Percentiles rank a stretch among this genome's conserved stretches.
phyloP scores from a whole-genome alignment of 2,113 vertebrate genomes.

The Pycnonotus jocosus region DNA sequence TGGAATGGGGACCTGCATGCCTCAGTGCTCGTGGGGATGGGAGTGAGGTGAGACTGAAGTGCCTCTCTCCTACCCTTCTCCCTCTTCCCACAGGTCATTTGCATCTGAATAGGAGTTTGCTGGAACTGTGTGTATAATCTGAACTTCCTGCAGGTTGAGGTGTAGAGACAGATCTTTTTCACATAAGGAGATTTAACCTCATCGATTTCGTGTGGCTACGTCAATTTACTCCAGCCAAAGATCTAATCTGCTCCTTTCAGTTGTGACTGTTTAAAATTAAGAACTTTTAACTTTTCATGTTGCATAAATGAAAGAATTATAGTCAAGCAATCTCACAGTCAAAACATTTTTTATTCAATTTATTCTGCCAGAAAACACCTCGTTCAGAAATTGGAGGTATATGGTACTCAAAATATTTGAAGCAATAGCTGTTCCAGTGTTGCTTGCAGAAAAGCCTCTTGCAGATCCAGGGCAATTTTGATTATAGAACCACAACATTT shows the following conservation, averaged over 20 bases:
- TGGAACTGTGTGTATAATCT: not conserved
- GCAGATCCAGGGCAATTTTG: not conserved
- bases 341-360: not conserved
- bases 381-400: not conserved
- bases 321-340: not conserved
- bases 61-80: not conserved
- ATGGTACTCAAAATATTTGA: not conserved
- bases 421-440: not conserved
- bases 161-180: not conserved
- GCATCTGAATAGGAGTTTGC: not conserved
- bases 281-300: not conserved
- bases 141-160: not conserved
- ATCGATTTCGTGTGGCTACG: not conserved
- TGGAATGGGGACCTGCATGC: rapidly evolving
- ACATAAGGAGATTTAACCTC: not conserved
- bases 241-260: not conserved
- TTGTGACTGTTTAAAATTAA: not conserved
- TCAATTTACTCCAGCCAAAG: not conserved
- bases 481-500: not conserved
- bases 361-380: not conserved
- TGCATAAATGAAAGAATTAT: not conserved
- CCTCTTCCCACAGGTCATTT: not conserved
- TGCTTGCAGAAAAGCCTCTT: not conserved
- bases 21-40: rapidly evolving
- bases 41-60: not conserved